Percentiles rank a stretch among this genome's conserved stretches.
Evolutionary conservation across 2,113 vertebrate species (phyloP).

Genomic region (Sebastes fasciatus): DNA sequence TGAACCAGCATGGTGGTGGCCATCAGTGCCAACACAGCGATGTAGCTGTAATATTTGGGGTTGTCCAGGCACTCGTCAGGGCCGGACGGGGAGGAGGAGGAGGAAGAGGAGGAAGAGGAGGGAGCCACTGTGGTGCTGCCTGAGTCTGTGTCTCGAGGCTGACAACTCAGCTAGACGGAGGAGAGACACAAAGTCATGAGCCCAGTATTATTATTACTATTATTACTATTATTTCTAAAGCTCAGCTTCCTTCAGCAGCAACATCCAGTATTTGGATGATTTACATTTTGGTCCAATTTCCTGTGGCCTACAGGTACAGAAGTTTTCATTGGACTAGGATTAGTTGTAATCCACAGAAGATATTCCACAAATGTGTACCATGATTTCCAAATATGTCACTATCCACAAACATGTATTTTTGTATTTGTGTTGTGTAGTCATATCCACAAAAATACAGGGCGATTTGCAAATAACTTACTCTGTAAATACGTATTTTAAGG

Average conservation of each 20-base stretch:
- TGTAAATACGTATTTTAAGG: too few relatives aligned
- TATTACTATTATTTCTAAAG: background rate
- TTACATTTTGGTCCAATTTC: background rate
- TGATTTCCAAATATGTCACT: too few relatives aligned
- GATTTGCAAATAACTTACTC: too few relatives aligned
- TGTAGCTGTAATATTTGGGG: conserved; percentile 94
- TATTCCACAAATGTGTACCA: too few relatives aligned
- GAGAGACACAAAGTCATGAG: conserved; percentile 14
- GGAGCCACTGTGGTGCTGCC: conserved; percentile 62
- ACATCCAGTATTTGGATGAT: background rate
- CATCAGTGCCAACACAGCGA: conserved; percentile 90
- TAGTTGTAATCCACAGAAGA: too few relatives aligned
- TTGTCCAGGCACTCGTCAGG: conserved; percentile 85
- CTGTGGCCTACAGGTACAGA: too few relatives aligned
- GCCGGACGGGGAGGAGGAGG: conserved; percentile 27
- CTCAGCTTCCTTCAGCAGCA: background rate
- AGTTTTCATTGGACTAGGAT: too few relatives aligned
- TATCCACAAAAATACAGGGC: too few relatives aligned
- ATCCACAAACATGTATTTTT: too few relatives aligned
- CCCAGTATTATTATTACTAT: background rate
- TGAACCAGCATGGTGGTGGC: conserved; percentile 98
- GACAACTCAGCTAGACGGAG: conserved; percentile 89
- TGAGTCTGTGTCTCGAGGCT: conserved; percentile 70
- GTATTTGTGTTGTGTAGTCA: too few relatives aligned
- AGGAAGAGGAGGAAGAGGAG: conserved; percentile 26